Evolutionary conservation across 2,888 invertebrate genomes (phyloP).

Genomic region (Pollenia labialis): DNA sequence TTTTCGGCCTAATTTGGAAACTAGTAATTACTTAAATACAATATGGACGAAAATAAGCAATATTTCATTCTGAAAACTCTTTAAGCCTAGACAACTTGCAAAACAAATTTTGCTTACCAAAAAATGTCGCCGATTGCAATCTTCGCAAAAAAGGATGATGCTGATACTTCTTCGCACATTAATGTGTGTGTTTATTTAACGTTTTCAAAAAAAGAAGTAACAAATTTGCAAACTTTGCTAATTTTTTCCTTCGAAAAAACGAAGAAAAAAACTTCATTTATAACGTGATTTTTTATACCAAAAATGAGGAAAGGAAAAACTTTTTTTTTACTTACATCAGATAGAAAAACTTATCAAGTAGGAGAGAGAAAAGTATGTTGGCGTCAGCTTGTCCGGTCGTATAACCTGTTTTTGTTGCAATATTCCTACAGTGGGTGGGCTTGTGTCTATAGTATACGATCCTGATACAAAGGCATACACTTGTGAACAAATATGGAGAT

Average conservation of each 20-base stretch:
- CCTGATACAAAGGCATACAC: slow-evolving; percentile 17
- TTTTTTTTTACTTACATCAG: slow-evolving; percentile 45
- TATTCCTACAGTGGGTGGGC: slow-evolving; percentile 45
- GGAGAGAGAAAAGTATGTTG: slow-evolving; percentile 40
- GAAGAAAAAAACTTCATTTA: slow-evolving; percentile 44
- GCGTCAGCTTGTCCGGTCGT: slow-evolving; percentile 70
- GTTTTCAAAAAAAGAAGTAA: slow-evolving; percentile 43
- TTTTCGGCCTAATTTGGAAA: too few species aligned
- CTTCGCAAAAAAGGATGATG: slow-evolving; percentile 24
- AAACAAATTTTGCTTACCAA: slow-evolving; percentile 36
- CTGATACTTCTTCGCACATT: not conserved
- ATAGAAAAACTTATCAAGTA: not conserved
- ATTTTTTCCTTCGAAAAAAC: slow-evolving; percentile 33
- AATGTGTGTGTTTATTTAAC: slow-evolving; percentile 26
- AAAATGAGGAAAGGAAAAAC: slow-evolving; percentile 52
- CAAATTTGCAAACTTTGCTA: slow-evolving; percentile 70
- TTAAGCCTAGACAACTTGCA: slow-evolving; percentile 53
- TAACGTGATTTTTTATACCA: not conserved
- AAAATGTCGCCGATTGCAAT: slow-evolving; percentile 51
- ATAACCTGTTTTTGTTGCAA: slow-evolving; percentile 41
- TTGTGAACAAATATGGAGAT: not conserved
- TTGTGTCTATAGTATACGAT: slow-evolving; percentile 39
- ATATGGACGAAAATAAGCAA: not conserved
- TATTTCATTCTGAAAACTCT: not conserved
- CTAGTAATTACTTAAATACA: not conserved